Evolutionary conservation across 1,140 invertebrate species (phyloP), one percentile per base, ranked within the genome.

Genomic region (Drosophila busckii): DNA sequence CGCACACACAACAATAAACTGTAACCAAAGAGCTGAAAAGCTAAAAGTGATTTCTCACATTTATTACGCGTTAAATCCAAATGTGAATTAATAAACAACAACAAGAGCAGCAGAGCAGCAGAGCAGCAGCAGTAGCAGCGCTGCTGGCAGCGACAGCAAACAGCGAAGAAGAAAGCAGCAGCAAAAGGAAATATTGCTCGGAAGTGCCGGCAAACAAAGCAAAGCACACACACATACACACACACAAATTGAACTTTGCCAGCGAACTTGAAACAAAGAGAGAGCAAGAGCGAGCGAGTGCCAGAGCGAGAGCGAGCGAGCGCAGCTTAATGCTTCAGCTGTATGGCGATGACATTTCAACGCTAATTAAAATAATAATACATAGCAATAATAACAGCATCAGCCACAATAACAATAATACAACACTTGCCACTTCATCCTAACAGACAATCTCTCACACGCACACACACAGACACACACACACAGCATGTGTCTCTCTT

Each of bases 281-380:
- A 34, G n/a, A 9, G 15, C 19, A 6, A 32, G 35, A 42, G 32
- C 15, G 17, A 28, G n/a, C 3, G 37, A 13, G 29, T 17, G 35
- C 19, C 34, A 5, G 25, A 10, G 16, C 10, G 55, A 26, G 31
- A 8, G 23, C 7, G 34, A 3, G 10, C 6, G 22, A 13, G 26
- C 28, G n/a, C n/a, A 19, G n/a, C 19, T 28, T 10, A 49, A 12
- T 17, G 25, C 12, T 22, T 23, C 23, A 34, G 44, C 29, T 23
- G 44, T 13, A 80, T 80, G 73, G 68, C 63, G 62, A 63, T 64
- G 66, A 64, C 54, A 67, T 78, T 78, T 73, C 35, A 68, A 73
- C 73, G 73, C 73, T 78, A 78, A 78, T 78, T 78, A 78, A 60
- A 78, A 78, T 80, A 78, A 76, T 65, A 76, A 76, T 69, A n/a